phyloP scores from a whole-genome alignment of 2,797 vertebrate genomes.

The Peromyscus aztecus region DNA sequence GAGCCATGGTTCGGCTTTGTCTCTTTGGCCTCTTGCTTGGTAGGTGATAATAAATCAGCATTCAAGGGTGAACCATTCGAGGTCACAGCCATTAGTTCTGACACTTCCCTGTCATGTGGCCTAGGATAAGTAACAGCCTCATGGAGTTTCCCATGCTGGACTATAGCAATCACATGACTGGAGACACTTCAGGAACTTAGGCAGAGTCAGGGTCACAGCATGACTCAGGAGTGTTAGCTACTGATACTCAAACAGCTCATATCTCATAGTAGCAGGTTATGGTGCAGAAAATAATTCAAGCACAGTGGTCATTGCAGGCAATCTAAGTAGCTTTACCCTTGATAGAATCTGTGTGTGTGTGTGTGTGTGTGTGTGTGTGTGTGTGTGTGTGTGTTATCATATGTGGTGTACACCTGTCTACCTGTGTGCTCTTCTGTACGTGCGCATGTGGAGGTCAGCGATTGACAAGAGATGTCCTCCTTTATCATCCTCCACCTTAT shows the following conservation, averaged over 20 bases:
- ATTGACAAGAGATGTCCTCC: neutral
- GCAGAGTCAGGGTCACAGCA: neutral
- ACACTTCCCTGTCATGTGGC: neutral
- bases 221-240: neutral
- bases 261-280: neutral
- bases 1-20: neutral
- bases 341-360: neutral
- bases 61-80: neutral
- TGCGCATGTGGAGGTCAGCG: neutral
- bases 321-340: slow-evolving; percentile 10
- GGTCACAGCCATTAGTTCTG: neutral
- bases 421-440: no score
- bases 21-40: neutral
- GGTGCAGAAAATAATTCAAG: neutral
- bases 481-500: neutral
- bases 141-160: neutral
- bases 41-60: neutral
- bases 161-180: neutral
- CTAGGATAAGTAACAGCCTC: neutral
- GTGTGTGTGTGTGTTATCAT: neutral
- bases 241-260: neutral
- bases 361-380: no score
- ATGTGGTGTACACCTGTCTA: neutral
- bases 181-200: neutral
- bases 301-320: neutral